Base-by-base conservation (phyloP, 2,113 vertebrate genomes). In the Ptilonorhynchus violaceus region DNA sequence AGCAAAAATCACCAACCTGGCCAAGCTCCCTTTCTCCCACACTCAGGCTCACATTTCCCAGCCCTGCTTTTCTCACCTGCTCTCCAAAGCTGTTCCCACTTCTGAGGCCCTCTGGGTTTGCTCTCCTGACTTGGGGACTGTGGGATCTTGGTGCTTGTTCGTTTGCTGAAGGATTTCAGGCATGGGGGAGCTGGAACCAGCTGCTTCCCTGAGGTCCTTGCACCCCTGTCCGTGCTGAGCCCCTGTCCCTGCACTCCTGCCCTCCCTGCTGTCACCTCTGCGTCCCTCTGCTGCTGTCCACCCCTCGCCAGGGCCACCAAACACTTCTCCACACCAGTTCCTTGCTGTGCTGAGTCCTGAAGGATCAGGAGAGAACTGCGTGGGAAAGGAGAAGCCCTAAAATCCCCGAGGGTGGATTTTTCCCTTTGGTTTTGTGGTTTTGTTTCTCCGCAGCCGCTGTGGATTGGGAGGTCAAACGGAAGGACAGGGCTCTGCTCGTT, bases 111-210 rank as follows among this genome's bases (percentile, higher is more conserved):
- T 96, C 86, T 58, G 93, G 24, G 23, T 70, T 95, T 89, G 92
- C 88, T 85, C 68, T 77, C 85, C 94, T 69, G 92, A 88, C 42
- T 13, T 59, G 78, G 85, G 90, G 70, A 93, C 96, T 94, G 66
- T 47, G 94, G 94, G 86, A 77, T 94, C 88, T 78, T 28, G 75
- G 60, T 92, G 90, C 44, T 96, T 80, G 56, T 23, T 79, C 41
- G 30, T 72, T 49, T 92, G 58, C 82, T 72, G 93, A 88, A 69
- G 59, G 85, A 80, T 93, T 93, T 96, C 46, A 15, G 50, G 78
- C 82, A 50, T 31, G 15, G 42, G 77, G 35, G 75, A 85, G 93
- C 56, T 44, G 92, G 70, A 77, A 56, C 30, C 72, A 52, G 84
- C 96, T 82, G 35, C 69, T 83, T 62, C 78, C 84, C 68, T 35